Evolutionary conservation across 2,113 vertebrate species (phyloP), one percentile per base, ranked within the genome.

Genomic region (Pseudorhombus dupliciocellatus): DNA sequence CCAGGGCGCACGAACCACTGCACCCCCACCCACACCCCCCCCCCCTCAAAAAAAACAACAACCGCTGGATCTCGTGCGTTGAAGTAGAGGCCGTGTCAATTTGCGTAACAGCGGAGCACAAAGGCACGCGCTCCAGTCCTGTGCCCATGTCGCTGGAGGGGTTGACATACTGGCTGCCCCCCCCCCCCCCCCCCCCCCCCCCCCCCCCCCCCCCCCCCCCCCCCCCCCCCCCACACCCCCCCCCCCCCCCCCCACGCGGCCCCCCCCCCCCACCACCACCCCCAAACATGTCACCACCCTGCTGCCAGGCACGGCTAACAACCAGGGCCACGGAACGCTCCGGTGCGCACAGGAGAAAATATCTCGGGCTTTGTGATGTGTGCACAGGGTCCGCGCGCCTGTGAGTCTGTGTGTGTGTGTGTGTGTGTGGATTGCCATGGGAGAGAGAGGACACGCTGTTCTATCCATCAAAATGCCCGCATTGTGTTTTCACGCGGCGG

Each of bases 401-500:
- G 75, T 61, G 5, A 61, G 51, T 48, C 26, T 53, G 21, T 52
- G 16, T 16, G 46, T 20, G 30, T 34, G 56, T 60, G 55, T 46
- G 70, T 59, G 66, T 65, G 60, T 50, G 66, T 69, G 70, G 74
- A 79, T 76, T 80, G 77, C 82, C 74, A 85, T 64, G 79, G 68
- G 82, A 85, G 81, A 76, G 72, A 79, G 75, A 77, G 90, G 87
- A 92, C 91, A 88, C 64, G 76, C 88, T 87, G 91, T 93, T 89
- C 90, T 89, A 87, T 84, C 87, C 84, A 86, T 90, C 86, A 92
- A 91, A 92, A 92, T 90, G 84, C 90, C 91, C 91, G 92, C 92
- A 93, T 93, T 90, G 86, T 92, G 87, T 90, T 92, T 84, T 82
- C 86, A 85, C 80, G 75, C 79, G 75, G 81, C n/a, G 51, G 88